Evolutionary conservation across 2,113 vertebrate genomes (phyloP), one percentile per base, ranked within the genome.

Genomic region (Platysteira castanea): DNA sequence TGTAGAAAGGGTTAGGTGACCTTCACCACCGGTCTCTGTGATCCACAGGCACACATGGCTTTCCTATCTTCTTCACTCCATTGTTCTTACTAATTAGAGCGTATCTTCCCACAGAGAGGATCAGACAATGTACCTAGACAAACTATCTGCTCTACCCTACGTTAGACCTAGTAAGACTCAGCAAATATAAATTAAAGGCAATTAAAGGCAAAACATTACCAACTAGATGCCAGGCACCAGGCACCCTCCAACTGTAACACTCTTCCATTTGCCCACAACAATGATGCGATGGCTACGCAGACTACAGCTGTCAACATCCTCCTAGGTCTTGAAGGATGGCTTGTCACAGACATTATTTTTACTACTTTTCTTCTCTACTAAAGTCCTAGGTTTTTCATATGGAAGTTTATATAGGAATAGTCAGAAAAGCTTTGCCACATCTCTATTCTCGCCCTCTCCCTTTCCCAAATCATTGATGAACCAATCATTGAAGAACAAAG

Each of bases 271-370:
- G 27, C 12, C 41, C 41, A 24, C 27, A 61, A 15, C 1, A 11
- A 63, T 16, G 18, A 53, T 1, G 0, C 1, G 0, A 69, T 33
- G 15, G 41, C 49, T 65, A 7, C 33, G 61, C 28, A 39, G 28
- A 50, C 9, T 23, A 28, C 2, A 4, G n/a, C 20, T 8, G 0
- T 35, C 63, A 68, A 31, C 17, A 73, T 59, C 41, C 46, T 67
- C 21, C 41, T 2, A 46, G 6, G 17, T 77, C 73, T 69, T 5
- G 1, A 7, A 44, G 21, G 33, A 69, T 12, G 13, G 23, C 15
- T 61, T 70, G 30, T 65, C 31, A 42, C 10, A 57, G 8, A 49
- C 9, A 2, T 6, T 13, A 20, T 28, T 63, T 84, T 77, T 74
- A 92, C 23, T 26, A 80, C 19, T 23, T 75, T 21, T 28, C 18